Evolutionary conservation across 2,888 invertebrate species (phyloP), one percentile per base, ranked within the genome.

Genomic region (Marasmarcha lunaedactyla): DNA sequence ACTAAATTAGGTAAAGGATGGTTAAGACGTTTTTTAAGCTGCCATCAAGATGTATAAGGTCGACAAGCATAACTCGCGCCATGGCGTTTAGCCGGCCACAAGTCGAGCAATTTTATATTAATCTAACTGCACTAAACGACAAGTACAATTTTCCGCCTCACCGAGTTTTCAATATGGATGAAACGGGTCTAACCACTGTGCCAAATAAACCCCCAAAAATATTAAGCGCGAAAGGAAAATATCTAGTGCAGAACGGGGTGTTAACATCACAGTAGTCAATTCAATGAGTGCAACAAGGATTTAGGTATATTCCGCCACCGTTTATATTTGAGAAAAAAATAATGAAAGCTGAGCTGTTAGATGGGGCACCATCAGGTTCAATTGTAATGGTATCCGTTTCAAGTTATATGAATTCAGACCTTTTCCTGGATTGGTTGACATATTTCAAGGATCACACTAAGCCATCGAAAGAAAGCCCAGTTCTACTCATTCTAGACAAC

Each of bases 321-420:
- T 42, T 66, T 12, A 56, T 66, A 40, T 67, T 61, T 46, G 54
- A 52, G 1, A 39, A 59, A 9, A 55, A 60, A 41, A 55, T 57
- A 30, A 53, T 56, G 49, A 59, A 59, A 27, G 42, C 42, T 1
- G 47, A 55, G 20, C 40, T 63, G 11, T 46, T 57, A 39, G 49
- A 59, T 38, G 56, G 52, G 14, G 57, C 57, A 14, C 64, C 59
- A 38, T 48, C 54, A 14, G 57, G 55, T 34, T 41, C 56, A 12
- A 50, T 57, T n/a, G 47, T 2, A 11, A 42, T 47, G 42, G 43
- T 43, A 1, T 46, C 48, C 5, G 48, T 47, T 15, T 41, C 43
- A 0, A 42, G 48, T 14, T 49, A 41, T 13, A 47, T 51, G 1
- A 49, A 48, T 15, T 36, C 37, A 1, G 36, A 34, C 20, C 35